Conservation (phyloP, 2,113 vertebrate genomes). For the Odobenus rosmarus region DNA sequence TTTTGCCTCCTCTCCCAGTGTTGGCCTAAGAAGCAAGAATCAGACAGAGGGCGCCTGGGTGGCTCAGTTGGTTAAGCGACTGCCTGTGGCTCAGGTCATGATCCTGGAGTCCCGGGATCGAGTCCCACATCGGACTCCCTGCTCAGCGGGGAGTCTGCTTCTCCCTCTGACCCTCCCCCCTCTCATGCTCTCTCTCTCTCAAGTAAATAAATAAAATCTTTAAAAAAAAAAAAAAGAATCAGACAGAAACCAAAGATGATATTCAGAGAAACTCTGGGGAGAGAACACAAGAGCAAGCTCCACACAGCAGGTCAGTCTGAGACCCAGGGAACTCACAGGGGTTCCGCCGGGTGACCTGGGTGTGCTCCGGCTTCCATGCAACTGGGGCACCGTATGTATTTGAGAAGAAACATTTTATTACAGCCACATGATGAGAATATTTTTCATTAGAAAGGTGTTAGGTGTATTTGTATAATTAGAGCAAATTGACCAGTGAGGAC, state of each 20-base stretch:
- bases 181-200: too few relatives aligned
- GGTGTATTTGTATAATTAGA: background rate
- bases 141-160: too few relatives aligned
- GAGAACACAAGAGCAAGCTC: background rate
- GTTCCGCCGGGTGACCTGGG: background rate
- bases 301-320: background rate
- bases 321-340: rapidly evolving
- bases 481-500: background rate
- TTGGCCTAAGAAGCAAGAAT: background rate
- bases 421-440: background rate
- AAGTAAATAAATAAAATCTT: too few relatives aligned
- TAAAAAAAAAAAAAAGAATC: too few relatives aligned
- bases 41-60: too few relatives aligned
- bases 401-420: background rate
- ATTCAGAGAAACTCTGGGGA: background rate
- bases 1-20: background rate
- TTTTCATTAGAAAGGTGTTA: background rate
- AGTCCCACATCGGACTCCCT: too few relatives aligned
- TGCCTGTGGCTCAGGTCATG: too few relatives aligned
- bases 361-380: background rate
- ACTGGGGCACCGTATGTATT: background rate
- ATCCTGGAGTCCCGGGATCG: too few relatives aligned
- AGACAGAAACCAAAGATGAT: background rate
- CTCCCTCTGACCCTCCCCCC: too few relatives aligned
- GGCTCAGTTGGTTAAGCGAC: too few relatives aligned